A percentile compares a stretch with the other conserved stretches of the same genome.
Conservation (phyloP, 2,113 vertebrate genomes). For the Cariama cristata region DNA sequence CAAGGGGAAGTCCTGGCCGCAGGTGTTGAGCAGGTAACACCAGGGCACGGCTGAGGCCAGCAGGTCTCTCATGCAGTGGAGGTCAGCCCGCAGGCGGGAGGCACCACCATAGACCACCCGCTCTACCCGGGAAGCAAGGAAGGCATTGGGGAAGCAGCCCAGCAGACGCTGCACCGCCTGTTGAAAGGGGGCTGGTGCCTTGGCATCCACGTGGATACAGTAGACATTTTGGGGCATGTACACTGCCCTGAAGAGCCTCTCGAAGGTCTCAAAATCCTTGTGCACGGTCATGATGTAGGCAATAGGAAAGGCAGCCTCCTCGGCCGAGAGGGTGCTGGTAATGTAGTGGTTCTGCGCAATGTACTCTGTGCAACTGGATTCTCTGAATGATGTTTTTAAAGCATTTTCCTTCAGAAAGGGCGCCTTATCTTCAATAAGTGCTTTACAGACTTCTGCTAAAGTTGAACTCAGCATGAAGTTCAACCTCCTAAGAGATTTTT, state of each 20-base stretch:
- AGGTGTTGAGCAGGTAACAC: constrained; percentile 65
- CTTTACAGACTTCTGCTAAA: constrained; percentile 60
- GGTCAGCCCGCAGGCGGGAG: constrained; percentile 62
- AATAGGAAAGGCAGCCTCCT: constrained; percentile 35
- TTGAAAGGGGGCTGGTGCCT: neutral
- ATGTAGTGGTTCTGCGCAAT: constrained; percentile 22
- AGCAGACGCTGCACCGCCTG: neutral
- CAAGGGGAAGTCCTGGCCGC: constrained; percentile 73
- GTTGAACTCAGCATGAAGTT: neutral
- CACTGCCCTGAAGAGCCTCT: constrained; percentile 55
- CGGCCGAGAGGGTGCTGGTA: neutral
- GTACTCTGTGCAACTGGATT: neutral
- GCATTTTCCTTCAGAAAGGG: constrained; percentile 44
- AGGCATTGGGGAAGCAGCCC: constrained; percentile 57
- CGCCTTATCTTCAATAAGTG: constrained; percentile 8
- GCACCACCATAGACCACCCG: constrained; percentile 47
- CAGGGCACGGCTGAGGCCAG: neutral
- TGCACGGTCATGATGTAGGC: constrained; percentile 47
- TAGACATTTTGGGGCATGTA: constrained; percentile 65
- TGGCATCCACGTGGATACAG: constrained; percentile 30
- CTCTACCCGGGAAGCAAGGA: constrained; percentile 52
- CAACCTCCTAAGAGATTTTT: neutral
- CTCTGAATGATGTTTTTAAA: neutral
- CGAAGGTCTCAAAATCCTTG: constrained; percentile 57
- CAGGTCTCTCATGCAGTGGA: constrained; percentile 66